phyloP scores from a whole-genome alignment of 2,888 invertebrate genomes.

The Zygogramma bicolorata region DNA sequence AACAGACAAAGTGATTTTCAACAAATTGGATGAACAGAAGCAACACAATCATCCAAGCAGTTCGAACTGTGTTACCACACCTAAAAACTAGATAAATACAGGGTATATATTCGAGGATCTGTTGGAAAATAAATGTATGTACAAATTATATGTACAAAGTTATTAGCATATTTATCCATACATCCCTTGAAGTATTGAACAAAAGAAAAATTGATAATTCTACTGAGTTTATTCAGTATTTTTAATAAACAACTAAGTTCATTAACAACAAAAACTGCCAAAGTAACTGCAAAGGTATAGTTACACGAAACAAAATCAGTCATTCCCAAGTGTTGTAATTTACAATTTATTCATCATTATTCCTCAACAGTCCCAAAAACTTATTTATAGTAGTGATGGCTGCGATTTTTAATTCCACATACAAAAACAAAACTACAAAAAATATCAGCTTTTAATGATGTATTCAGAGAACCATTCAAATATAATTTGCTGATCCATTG shows the following conservation, averaged over 20 bases:
- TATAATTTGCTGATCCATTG: not conserved
- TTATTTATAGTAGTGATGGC: not conserved
- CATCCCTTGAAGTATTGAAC: too few relatives aligned
- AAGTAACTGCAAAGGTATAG: too few relatives aligned
- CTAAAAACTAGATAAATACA: slow-evolving; percentile 1
- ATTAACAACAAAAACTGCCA: too few relatives aligned
- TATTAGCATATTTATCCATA: too few relatives aligned
- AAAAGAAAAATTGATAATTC: too few relatives aligned
- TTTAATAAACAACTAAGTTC: too few relatives aligned
- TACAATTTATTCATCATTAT: not conserved
- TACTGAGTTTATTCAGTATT: too few relatives aligned
- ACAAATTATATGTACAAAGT: too few relatives aligned
- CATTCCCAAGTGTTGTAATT: too few relatives aligned
- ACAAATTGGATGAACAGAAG: slow-evolving; percentile 4
- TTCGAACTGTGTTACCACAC: not conserved
- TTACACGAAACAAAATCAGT: too few relatives aligned
- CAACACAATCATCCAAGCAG: not conserved
- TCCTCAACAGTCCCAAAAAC: not conserved
- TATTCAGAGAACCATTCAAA: too few relatives aligned
- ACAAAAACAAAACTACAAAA: not conserved
- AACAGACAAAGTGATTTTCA: not conserved
- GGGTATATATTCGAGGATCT: not conserved
- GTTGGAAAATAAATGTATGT: not conserved
- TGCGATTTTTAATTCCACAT: not conserved
- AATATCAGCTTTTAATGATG: too few relatives aligned